phyloP scores from a whole-genome alignment of 2,797 vertebrate genomes.

The Bovichtus diacanthus region DNA sequence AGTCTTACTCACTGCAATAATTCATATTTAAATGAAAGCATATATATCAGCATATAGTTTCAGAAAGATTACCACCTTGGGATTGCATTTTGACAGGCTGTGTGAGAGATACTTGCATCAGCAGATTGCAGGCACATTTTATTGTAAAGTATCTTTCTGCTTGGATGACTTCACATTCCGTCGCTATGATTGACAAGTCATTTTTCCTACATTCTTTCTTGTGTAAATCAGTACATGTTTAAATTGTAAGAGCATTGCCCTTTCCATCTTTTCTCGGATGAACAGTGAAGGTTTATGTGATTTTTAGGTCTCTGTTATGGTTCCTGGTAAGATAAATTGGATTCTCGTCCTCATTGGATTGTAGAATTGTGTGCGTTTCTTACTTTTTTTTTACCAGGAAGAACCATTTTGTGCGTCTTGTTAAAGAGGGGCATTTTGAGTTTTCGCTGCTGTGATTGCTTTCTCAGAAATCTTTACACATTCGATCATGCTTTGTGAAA shows the following conservation, averaged over 20 bases:
- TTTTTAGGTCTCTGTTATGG: conserved; percentile 50
- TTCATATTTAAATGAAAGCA: conserved; percentile 9
- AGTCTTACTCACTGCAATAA: background rate
- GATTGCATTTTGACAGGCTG: conserved; percentile 32
- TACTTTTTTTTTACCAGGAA: conserved; percentile 13
- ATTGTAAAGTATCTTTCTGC: conserved; percentile 29
- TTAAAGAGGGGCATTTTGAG: conserved; percentile 48
- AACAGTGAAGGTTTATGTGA: conserved; percentile 35
- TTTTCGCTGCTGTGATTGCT: conserved; percentile 57
- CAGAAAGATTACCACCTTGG: background rate
- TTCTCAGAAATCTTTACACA: conserved; percentile 41
- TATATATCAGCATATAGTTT: conserved; percentile 5
- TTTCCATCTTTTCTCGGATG: conserved; percentile 16
- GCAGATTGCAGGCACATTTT: conserved; percentile 35
- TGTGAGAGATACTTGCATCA: conserved; percentile 13
- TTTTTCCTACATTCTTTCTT: conserved; percentile 13
- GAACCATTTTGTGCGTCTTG: conserved; percentile 27
- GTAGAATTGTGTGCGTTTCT: conserved; percentile 25
- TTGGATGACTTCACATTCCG: conserved; percentile 30
- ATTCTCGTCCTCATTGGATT: conserved; percentile 36
- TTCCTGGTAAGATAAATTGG: conserved; percentile 61
- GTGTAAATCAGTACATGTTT: conserved; percentile 22
- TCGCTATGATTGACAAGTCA: conserved; percentile 12
- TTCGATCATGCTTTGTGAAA: conserved; percentile 38
- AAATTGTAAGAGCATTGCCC: conserved; percentile 15